Evolutionary conservation across 2,113 vertebrate species (phyloP).

Genomic region (Struthio camelus): DNA sequence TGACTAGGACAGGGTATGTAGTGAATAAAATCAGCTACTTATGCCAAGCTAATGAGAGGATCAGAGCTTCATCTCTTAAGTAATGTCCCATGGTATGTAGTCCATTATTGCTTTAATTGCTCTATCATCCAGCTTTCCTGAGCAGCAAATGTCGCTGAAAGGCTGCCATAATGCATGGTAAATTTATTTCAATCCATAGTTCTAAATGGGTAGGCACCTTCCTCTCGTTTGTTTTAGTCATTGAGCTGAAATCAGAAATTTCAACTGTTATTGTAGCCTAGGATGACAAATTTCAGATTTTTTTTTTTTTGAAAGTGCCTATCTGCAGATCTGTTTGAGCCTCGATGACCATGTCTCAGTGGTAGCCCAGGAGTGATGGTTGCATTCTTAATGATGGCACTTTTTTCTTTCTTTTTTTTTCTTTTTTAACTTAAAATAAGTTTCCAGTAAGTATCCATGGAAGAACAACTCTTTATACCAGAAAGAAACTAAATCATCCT

Average conservation of each 20-base stretch:
- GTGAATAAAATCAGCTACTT: not conserved
- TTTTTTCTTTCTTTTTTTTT: too few relatives aligned
- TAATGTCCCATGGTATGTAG: not conserved
- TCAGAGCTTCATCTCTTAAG: not conserved
- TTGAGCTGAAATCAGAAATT: not conserved
- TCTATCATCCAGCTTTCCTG: not conserved
- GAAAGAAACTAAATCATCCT: not conserved
- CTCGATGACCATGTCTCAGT: not conserved
- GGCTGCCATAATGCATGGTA: not conserved
- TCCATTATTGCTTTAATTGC: conserved; percentile 1
- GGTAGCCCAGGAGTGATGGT: not conserved
- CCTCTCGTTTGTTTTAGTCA: not conserved
- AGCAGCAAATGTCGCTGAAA: not conserved
- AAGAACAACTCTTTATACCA: not conserved
- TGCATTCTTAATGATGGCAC: not conserved
- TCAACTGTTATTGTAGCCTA: not conserved
- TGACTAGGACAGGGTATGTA: not conserved
- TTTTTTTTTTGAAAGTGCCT: not conserved
- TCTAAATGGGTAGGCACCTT: not conserved
- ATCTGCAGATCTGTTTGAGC: not conserved
- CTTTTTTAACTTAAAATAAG: not conserved
- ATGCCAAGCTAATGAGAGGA: not conserved
- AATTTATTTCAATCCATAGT: not conserved
- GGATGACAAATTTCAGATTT: not conserved
- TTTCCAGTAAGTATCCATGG: not conserved